phyloP scores from a whole-genome alignment of 1,140 invertebrate species.

The Leptestheria dahalacensis region DNA sequence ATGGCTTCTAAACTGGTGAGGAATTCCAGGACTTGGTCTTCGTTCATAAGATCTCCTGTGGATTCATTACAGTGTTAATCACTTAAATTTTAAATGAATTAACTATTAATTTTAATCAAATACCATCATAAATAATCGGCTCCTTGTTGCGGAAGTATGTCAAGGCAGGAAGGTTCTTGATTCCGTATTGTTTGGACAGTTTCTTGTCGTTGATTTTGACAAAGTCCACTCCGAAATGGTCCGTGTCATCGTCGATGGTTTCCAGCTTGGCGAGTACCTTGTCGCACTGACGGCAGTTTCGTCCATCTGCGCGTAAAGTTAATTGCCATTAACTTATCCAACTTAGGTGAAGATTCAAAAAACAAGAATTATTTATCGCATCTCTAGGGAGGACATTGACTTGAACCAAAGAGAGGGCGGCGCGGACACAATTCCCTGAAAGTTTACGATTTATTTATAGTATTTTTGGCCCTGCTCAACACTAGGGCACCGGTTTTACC shows the following conservation, averaged over 20 bases:
- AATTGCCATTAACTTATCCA: slow-evolving; percentile 4
- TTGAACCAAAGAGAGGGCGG: too few species aligned
- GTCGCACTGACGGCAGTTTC: slow-evolving; percentile 81
- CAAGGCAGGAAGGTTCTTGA: slow-evolving; percentile 82
- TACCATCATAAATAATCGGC: slow-evolving; percentile 82
- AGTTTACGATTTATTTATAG: not conserved
- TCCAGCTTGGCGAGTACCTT: slow-evolving; percentile 77
- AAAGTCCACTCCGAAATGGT: slow-evolving; percentile 48
- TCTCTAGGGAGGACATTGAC: not conserved
- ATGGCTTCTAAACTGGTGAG: slow-evolving; percentile 83
- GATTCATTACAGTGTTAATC: slow-evolving; percentile 17
- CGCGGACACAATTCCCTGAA: not conserved
- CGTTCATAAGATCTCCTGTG: slow-evolving; percentile 85
- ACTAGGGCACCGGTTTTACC: too few species aligned
- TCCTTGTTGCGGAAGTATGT: slow-evolving; percentile 87
- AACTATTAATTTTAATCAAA: slow-evolving; percentile 16
- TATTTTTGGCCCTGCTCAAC: too few species aligned
- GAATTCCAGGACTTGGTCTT: slow-evolving; percentile 79
- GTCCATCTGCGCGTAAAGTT: slow-evolving; percentile 48
- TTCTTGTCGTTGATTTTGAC: slow-evolving; percentile 86
- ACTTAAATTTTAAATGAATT: not conserved
- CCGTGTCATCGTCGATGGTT: slow-evolving; percentile 87
- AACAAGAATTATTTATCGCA: too few species aligned
- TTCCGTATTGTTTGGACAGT: slow-evolving; percentile 84
- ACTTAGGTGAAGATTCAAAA: not conserved